These are phyloP conservation scores for Apis dorsata DNA, from an alignment of 1,140 invertebrate genomes.

Conservation along the genomic window DNA sequence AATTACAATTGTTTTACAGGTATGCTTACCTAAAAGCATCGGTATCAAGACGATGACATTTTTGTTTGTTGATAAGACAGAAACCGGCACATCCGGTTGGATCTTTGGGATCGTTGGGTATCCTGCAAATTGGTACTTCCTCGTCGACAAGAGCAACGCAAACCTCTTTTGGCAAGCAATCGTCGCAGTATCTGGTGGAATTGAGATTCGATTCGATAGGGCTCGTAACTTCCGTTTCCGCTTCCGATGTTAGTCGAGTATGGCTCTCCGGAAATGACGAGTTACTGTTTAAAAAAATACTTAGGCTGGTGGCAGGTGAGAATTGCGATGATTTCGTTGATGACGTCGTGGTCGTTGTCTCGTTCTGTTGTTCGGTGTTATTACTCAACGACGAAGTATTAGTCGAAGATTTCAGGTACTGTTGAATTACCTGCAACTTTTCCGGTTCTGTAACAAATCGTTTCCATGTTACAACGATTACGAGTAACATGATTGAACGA, in stretches of 20 bases:
- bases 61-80: conserved; percentile 85
- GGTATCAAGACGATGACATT: conserved; percentile 85
- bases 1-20: no score
- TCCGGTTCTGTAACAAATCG: conserved; percentile 72
- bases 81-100: conserved; percentile 88
- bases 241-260: neutral
- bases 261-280: conserved; percentile 41
- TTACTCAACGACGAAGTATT: conserved; percentile 58
- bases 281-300: conserved; percentile 36
- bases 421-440: conserved; percentile 77
- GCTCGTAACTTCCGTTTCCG: conserved; percentile 45
- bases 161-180: conserved; percentile 81
- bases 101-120: conserved; percentile 82
- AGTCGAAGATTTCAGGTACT: conserved; percentile 74
- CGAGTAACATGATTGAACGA: neutral
- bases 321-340: conserved; percentile 47
- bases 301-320: neutral
- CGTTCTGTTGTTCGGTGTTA: conserved; percentile 42
- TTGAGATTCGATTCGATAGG: conserved; percentile 46
- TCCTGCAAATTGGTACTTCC: conserved; percentile 83
- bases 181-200: conserved; percentile 75
- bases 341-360: neutral
- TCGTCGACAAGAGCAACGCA: conserved; percentile 84
- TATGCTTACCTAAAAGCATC: conserved; percentile 79
- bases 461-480: neutral